Evolutionary conservation across 2,888 invertebrate genomes (phyloP).

Genomic region (Hecatera dysodea): DNA sequence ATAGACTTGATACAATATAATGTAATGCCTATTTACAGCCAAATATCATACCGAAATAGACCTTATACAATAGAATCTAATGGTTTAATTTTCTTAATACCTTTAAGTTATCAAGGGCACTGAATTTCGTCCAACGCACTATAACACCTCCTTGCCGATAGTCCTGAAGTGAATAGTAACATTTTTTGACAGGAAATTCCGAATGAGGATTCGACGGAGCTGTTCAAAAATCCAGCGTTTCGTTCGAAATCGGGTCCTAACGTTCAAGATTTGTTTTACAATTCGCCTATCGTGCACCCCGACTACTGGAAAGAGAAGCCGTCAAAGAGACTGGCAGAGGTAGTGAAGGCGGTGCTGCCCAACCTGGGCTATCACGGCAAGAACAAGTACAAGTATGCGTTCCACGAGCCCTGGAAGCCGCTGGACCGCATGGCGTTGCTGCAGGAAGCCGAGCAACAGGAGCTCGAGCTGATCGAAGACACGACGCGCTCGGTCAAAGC

Average conservation of each 20-base stretch:
- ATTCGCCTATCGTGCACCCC: conserved; percentile 80
- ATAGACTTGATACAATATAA: neutral
- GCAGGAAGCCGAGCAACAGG: conserved; percentile 81
- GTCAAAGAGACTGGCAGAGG: conserved; percentile 65
- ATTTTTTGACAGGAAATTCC: conserved; percentile 84
- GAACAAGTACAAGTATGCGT: conserved; percentile 84
- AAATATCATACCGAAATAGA: conserved; percentile 47
- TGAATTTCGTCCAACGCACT: conserved; percentile 87
- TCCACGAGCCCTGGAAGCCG: conserved; percentile 87
- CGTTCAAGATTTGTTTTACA: conserved; percentile 78
- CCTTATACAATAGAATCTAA: conserved; percentile 29
- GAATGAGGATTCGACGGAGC: conserved; percentile 71
- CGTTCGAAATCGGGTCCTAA: conserved; percentile 52
- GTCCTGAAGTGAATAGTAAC: conserved; percentile 70
- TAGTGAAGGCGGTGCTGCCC: conserved; percentile 70
- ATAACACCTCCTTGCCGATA: conserved; percentile 57
- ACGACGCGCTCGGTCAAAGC: conserved; percentile 42
- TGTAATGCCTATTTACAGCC: conserved; percentile 32
- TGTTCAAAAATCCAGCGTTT: conserved; percentile 68
- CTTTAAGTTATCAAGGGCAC: conserved; percentile 30
- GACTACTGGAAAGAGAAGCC: conserved; percentile 82
- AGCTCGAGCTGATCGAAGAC: conserved; percentile 61
- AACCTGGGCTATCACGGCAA: conserved; percentile 85
- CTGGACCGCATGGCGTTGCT: conserved; percentile 80
- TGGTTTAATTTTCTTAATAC: conserved; percentile 57